phyloP scores from a whole-genome alignment of 2,888 invertebrate genomes.

The Zele albiditarsus region DNA sequence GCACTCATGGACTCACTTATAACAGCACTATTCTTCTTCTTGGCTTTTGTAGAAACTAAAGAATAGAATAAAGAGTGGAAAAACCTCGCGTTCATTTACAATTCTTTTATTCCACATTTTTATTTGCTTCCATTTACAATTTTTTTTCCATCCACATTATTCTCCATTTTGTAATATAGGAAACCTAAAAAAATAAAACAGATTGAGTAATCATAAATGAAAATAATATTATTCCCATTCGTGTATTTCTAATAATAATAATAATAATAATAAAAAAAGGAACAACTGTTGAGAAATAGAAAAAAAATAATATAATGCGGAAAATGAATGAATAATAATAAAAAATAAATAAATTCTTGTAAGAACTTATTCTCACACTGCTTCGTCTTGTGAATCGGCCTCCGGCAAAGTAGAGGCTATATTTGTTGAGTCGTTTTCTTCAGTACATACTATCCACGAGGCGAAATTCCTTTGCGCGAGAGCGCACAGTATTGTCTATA shows the following conservation, averaged over 20 bases:
- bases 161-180: no score
- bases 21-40: constrained; percentile 8
- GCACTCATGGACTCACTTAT: constrained; percentile 47
- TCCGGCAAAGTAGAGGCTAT: not conserved
- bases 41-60: not conserved
- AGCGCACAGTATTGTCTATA: constrained; percentile 14
- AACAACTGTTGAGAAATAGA: not conserved
- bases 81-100: not conserved
- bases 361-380: constrained; percentile 9
- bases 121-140: not conserved
- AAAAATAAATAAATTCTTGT: not conserved
- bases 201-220: not conserved
- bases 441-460: not conserved
- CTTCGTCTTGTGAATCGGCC: not conserved
- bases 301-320: no score
- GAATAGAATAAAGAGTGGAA: not conserved
- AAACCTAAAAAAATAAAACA: not conserved
- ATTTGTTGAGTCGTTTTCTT: not conserved
- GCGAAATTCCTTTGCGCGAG: constrained; percentile 4
- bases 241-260: not conserved
- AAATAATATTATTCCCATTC: not conserved
- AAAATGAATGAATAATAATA: not conserved
- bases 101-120: not conserved
- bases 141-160: not conserved
- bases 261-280: not conserved